A percentile compares a stretch with the other conserved stretches of the same genome.
Conservation (phyloP, 2,113 vertebrate species). For the Tinamus guttatus region DNA sequence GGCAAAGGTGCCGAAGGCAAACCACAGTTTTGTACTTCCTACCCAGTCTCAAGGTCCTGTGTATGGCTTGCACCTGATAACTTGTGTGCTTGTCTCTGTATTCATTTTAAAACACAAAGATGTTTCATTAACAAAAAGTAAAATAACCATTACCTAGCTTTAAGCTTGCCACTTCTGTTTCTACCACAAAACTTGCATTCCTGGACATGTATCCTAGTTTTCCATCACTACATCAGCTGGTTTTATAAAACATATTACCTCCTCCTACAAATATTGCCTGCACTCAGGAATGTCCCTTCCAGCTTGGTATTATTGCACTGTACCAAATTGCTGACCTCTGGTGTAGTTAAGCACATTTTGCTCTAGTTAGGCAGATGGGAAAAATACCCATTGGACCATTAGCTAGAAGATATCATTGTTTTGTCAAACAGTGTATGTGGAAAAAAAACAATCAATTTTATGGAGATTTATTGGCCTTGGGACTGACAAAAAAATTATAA, state of each 20-base stretch:
- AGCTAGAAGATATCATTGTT: background rate
- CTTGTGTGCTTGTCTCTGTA: background rate
- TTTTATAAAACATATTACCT: conserved; percentile 3
- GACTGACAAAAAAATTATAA: conserved; percentile 32
- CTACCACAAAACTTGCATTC: background rate
- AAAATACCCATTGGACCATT: background rate
- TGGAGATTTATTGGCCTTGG: background rate
- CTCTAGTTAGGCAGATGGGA: background rate
- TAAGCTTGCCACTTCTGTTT: background rate
- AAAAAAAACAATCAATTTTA: conserved; percentile 11
- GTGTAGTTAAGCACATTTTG: background rate
- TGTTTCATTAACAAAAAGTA: background rate
- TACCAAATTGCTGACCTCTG: background rate
- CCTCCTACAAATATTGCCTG: background rate
- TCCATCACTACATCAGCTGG: background rate
- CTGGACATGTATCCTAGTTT: background rate
- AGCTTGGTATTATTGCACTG: background rate
- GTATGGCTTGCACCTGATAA: background rate
- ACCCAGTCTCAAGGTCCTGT: background rate
- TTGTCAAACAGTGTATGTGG: background rate
- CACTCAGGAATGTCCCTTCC: background rate
- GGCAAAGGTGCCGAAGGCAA: background rate
- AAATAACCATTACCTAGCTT: background rate
- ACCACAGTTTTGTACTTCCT: background rate
- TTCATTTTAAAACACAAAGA: background rate